These are phyloP conservation scores for Mustelus asterias DNA, from an alignment of 2,113 vertebrate genomes.

Conservation along the genomic window DNA sequence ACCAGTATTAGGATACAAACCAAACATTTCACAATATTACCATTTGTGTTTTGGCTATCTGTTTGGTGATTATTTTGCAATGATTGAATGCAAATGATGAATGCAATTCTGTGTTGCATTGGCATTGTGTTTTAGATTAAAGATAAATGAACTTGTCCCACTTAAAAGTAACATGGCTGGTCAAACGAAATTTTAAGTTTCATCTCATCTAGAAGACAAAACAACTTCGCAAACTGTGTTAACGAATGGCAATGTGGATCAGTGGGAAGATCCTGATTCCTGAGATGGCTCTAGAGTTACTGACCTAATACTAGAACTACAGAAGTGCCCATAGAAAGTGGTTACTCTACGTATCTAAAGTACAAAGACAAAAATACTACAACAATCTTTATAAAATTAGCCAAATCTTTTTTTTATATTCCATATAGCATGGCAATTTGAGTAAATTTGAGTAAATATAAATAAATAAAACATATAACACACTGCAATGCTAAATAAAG, in stretches of 20 bases:
- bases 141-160: background rate
- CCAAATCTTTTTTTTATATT: conserved; percentile 24
- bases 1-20: background rate
- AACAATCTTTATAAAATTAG: conserved; percentile 35
- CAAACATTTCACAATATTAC: conserved; percentile 24
- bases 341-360: conserved; percentile 34
- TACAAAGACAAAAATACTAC: conserved; percentile 35
- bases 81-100: conserved; percentile 3
- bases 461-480: conserved; percentile 36
- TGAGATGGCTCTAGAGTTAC: conserved; percentile 53
- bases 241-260: background rate
- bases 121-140: background rate
- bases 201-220: conserved; percentile 30
- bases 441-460: conserved; percentile 33
- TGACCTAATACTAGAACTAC: conserved; percentile 21
- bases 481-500: conserved; percentile 33
- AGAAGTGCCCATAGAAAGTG: conserved; percentile 15
- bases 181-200: background rate
- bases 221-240: background rate
- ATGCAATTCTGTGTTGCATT: background rate
- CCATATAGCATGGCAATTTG: conserved; percentile 22
- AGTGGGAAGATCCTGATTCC: conserved; percentile 45
- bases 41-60: conserved; percentile 24
- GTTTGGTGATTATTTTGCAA: conserved; percentile 14
- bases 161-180: background rate